phyloP scores from a whole-genome alignment of 2,113 vertebrate genomes.

The Chloropsis hardwickii region DNA sequence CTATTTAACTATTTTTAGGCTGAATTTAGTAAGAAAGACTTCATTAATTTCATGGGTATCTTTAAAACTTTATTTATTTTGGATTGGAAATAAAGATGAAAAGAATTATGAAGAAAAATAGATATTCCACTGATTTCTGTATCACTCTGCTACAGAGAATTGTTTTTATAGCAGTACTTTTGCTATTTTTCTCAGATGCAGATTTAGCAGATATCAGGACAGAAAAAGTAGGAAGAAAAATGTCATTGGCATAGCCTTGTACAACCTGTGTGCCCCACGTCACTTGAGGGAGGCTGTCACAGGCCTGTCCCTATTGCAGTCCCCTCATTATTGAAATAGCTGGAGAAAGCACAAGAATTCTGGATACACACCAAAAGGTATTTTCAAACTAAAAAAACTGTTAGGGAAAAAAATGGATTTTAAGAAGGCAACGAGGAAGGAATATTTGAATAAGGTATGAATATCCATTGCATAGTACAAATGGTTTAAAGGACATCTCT shows the following conservation, averaged over 20 bases:
- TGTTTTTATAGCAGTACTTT: neutral
- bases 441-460: neutral
- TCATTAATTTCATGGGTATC: neutral
- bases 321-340: neutral
- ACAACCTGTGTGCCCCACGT: neutral
- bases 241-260: neutral
- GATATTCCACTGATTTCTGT: neutral
- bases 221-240: neutral
- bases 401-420: neutral
- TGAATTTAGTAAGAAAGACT: neutral
- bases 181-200: neutral
- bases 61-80: neutral
- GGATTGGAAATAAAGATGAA: neutral
- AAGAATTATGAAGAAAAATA: neutral
- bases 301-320: neutral
- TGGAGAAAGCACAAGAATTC: neutral
- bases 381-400: neutral
- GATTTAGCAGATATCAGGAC: neutral
- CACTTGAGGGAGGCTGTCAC: neutral
- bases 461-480: neutral
- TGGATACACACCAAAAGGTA: neutral
- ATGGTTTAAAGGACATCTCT: neutral
- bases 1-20: neutral
- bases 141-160: neutral
- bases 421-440: neutral